A percentile compares a stretch with the other conserved stretches of the same genome.
phyloP scores from a whole-genome alignment of 2,888 invertebrate species.

The Sthenelais limicola region DNA sequence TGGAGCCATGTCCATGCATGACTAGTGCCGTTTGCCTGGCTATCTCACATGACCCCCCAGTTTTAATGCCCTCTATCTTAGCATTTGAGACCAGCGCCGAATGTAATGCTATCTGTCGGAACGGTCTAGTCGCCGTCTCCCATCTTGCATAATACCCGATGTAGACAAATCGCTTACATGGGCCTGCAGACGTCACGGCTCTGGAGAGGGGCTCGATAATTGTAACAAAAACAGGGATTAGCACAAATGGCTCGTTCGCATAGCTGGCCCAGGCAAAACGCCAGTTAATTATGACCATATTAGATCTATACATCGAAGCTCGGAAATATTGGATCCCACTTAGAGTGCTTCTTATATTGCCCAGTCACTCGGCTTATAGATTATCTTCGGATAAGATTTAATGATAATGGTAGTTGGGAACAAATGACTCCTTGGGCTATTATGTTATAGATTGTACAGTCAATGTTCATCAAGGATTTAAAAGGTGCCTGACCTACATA shows the following conservation, averaged over 20 bases:
- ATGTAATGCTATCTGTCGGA: neutral
- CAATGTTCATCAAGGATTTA: too few species aligned
- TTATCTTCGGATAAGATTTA: too few species aligned
- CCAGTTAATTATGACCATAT: neutral
- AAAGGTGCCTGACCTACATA: too few species aligned
- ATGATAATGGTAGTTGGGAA: too few species aligned
- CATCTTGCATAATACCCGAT: slow-evolving; percentile 1
- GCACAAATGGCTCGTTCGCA: slow-evolving; percentile 8
- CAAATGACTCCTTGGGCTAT: too few species aligned
- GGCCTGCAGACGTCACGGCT: neutral
- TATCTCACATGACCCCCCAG: neutral
- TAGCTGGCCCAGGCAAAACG: neutral
- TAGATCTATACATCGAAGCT: too few species aligned
- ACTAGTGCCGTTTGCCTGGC: neutral
- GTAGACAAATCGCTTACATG: neutral
- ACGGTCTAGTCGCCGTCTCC: neutral
- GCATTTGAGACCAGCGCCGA: neutral
- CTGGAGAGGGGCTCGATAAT: neutral
- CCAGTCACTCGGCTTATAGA: too few species aligned
- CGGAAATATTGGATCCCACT: too few species aligned
- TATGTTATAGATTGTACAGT: too few species aligned
- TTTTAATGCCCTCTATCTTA: slow-evolving; percentile 14
- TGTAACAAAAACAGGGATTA: slow-evolving; percentile 35
- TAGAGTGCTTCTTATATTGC: too few species aligned
- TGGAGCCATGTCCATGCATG: slow-evolving; percentile 26